A percentile compares a stretch with the other conserved stretches of the same genome.
These are phyloP conservation scores for Sitta europaea DNA, from an alignment of 2,113 vertebrate species.

Conservation along the genomic window DNA sequence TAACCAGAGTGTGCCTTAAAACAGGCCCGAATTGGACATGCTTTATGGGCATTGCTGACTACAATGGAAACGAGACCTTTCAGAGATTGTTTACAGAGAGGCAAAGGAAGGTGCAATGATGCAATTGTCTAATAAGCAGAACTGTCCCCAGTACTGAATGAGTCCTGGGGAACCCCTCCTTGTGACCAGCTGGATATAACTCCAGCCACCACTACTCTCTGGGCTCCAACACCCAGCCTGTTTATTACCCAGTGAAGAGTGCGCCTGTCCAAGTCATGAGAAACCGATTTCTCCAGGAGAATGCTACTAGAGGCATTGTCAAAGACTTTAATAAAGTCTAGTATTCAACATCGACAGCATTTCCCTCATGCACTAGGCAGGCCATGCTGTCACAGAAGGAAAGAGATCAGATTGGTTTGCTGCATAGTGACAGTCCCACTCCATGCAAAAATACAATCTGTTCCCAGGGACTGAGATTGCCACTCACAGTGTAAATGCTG, in stretches of 20 bases:
- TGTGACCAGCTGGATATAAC: neutral
- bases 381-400: neutral
- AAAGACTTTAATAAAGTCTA: neutral
- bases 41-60: neutral
- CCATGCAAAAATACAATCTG: neutral
- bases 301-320: neutral
- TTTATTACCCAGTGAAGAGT: neutral
- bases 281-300: neutral
- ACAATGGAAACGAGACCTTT: neutral
- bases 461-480: neutral
- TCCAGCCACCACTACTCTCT: neutral
- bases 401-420: neutral
- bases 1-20: neutral
- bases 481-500: neutral
- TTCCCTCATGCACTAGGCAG: neutral
- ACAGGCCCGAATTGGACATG: neutral
- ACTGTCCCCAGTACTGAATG: too few species aligned
- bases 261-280: neutral
- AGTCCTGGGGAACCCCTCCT: neutral
- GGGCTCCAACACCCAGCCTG: neutral
- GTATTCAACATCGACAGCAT: neutral
- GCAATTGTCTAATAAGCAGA: neutral
- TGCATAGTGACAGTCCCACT: neutral
- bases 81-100: neutral
- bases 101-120: neutral